Percentiles rank a stretch among this genome's conserved stretches.
Evolutionary conservation across 1,140 invertebrate genomes (phyloP).

Genomic region (Monomorium pharaonis): DNA sequence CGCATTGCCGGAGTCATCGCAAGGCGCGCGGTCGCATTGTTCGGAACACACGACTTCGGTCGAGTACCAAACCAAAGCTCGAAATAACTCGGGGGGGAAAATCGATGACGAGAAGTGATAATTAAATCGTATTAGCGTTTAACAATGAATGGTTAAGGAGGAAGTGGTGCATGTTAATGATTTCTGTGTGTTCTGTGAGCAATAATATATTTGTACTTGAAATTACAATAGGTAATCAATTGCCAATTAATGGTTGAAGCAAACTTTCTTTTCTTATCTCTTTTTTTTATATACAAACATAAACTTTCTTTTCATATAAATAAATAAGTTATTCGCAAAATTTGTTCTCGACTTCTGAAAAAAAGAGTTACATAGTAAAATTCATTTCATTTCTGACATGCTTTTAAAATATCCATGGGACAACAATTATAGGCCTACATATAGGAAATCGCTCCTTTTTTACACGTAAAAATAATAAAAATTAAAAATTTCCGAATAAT

Average conservation of each 20-base stretch:
- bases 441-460: not conserved
- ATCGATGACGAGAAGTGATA: not conserved
- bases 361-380: not conserved
- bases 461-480: not conserved
- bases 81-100: slow-evolving; percentile 15
- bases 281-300: not conserved
- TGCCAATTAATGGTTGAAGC: not conserved
- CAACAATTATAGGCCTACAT: not conserved
- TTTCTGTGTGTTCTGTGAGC: not conserved
- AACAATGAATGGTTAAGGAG: not conserved
- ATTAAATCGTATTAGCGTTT: slow-evolving; percentile 5
- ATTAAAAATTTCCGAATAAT: not conserved
- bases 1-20: slow-evolving; percentile 29
- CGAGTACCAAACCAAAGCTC: not conserved
- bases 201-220: slow-evolving; percentile 4
- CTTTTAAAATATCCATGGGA: not conserved
- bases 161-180: slow-evolving; percentile 21
- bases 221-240: slow-evolving; percentile 2
- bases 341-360: not conserved
- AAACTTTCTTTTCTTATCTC: not conserved
- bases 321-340: not conserved
- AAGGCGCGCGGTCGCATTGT: slow-evolving; percentile 11
- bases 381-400: not conserved
- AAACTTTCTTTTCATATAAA: not conserved
- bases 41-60: not conserved